Conservation (phyloP, 2,888 invertebrate genomes). For the Cremastinae sp. region DNA sequence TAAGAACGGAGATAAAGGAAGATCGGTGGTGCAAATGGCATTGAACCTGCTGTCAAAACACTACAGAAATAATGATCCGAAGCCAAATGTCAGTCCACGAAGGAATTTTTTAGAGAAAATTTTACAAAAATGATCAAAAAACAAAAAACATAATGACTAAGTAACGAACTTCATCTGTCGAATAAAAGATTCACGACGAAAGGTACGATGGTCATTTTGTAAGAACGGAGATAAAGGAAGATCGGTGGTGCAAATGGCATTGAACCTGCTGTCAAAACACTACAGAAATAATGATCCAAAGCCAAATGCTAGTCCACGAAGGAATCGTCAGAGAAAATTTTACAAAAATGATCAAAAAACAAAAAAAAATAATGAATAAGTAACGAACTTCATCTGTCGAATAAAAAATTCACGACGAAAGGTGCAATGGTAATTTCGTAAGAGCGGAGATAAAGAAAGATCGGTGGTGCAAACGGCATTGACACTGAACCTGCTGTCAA, state of each 20-base stretch:
- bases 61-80: too few species aligned
- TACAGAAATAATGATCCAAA: too few species aligned
- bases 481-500: conserved; percentile 67
- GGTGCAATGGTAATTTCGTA: conserved; percentile 9
- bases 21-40: conserved; percentile 50
- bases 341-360: too few species aligned
- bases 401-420: too few species aligned
- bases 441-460: conserved; percentile 27
- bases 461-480: conserved; percentile 55
- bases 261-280: conserved; percentile 66
- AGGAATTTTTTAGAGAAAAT: background rate
- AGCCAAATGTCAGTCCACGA: conserved; percentile 9
- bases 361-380: too few species aligned
- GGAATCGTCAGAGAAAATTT: too few species aligned
- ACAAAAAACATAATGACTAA: too few species aligned
- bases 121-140: background rate
- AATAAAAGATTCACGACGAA: too few species aligned
- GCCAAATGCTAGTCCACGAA: conserved; percentile 4
- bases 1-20: conserved; percentile 23
- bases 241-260: conserved; percentile 55
- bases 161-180: too few species aligned
- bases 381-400: too few species aligned
- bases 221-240: conserved; percentile 24
- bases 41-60: conserved; percentile 64
- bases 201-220: conserved; percentile 5